Base-by-base conservation (phyloP, 2,888 invertebrate genomes). In the Lutraria lutraria region DNA sequence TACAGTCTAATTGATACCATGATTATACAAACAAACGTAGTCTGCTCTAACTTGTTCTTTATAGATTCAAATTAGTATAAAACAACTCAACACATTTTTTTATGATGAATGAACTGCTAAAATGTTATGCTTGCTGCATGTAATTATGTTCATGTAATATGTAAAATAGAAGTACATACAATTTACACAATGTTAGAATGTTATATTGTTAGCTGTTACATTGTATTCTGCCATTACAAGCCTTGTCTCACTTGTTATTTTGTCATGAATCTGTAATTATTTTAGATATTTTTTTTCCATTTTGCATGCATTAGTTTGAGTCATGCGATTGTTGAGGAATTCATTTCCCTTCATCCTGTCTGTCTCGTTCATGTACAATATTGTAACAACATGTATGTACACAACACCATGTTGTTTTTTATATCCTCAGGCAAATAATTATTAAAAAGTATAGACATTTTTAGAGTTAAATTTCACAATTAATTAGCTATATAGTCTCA, bases 181-280 rank as follows among this genome's bases (percentile, higher is more conserved):
- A 21, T n/a, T 8, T n/a, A 60, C n/a, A 60, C 21, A 21, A n/a
- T 60, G 60, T 21, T 60, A 60, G n/a, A 43, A 43, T 43, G 21
- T 60, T 21, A 60, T n/a, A n/a, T n/a, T 16, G 60, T 19, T 19
- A n/a, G 60, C 60, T 60, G 60, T 60, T 43, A 25, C 25, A 68
- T 68, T n/a, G 21, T 63, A n/a, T n/a, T 21, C n/a, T 76, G 34
- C 31, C 76, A 34, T 29, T 34, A 34, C 31, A 76, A 34, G 19
- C 3, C 31, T 31, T 76, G 76, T 76, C 10, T 34, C 6, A 76
- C 76, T 76, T 76, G 76, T 76, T 76, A 31, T 34, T 72, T 76
- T 76, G 76, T 76, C 76, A 76, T 76, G 76, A 76, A 76, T 15
- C 29, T 76, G 76, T 34, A 19, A 15, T 16, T 31, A 76, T 16